phyloP scores from a whole-genome alignment of 2,113 vertebrate genomes.

The Artemisiospiza belli region DNA sequence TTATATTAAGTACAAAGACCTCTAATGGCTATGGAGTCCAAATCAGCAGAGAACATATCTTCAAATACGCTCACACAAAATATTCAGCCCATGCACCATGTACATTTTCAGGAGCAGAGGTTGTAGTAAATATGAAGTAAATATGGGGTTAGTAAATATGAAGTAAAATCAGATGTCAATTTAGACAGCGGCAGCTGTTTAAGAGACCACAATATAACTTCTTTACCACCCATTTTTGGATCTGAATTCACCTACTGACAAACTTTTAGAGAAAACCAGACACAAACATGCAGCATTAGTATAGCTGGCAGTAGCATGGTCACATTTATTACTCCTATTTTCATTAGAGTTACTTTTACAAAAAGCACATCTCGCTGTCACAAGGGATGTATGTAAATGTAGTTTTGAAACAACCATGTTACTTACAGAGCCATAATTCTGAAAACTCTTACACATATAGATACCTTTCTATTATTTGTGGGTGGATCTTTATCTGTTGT shows the following conservation, averaged over 20 bases:
- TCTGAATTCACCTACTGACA: not conserved
- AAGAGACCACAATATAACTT: not conserved
- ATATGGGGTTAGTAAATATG: not conserved
- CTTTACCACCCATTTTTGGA: not conserved
- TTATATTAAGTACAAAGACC: not conserved
- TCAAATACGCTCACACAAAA: not conserved
- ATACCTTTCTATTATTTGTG: not conserved
- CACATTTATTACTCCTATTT: not conserved
- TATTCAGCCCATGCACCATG: not conserved
- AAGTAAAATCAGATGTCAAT: not conserved
- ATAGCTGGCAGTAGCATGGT: not conserved
- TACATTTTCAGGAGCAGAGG: not conserved
- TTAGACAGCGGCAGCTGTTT: not conserved
- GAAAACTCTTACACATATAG: not conserved
- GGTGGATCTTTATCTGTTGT: not conserved
- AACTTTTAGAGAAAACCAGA: not conserved
- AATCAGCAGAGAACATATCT: not conserved
- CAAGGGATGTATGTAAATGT: not conserved
- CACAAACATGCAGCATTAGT: not conserved
- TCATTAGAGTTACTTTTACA: not conserved
- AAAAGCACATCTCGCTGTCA: not conserved
- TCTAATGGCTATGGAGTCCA: not conserved
- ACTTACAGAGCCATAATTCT: not conserved
- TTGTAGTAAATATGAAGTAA: not conserved
- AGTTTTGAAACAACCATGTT: not conserved